Evolutionary conservation across 2,797 vertebrate species (phyloP), one percentile per base, ranked within the genome.

Genomic region (Caiman crocodilus): DNA sequence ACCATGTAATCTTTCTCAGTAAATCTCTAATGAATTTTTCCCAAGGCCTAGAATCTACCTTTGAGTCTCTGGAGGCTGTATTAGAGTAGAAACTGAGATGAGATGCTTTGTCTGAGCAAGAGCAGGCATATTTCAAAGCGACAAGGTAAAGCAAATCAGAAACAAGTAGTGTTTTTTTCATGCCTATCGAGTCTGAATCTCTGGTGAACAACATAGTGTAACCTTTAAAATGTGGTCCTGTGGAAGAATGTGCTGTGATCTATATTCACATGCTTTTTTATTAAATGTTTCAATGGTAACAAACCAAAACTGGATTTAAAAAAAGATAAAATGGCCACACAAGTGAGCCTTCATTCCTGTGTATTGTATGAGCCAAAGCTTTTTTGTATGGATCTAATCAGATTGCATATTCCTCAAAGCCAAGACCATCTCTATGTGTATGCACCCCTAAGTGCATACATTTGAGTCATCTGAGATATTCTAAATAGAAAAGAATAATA

Each of bases 141-240:
- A 87, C 57, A 61, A 85, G 30, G 28, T 57, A 32, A 91, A 94
- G 89, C 1, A 1, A 15, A 71, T 58, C 42, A 56, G 61, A 89
- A 92, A n/a, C 12, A 87, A 87, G n/a, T 3, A 25, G 84, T 55
- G 26, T 5, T 87, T 95, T 87, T 94, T 87, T 89, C 16, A 59
- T 15, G 28, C 16, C 14, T 58, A 84, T 28, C 6, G 13, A 90
- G 55, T 56, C 14, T 67, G 30, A 88, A 79, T 76, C 75, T 87
- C 64, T 79, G 82, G 81, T 59, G 12, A 87, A 78, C 6, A 69
- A 10, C 3, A 81, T 20, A 8, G 6, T 30, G 5, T 81, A 55
- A 55, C 26, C 82, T 85, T 84, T 69, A 65, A 55, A 28, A 10
- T 89, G 30, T 69, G 13, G 5, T 82, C 7, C 4, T 50, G 21